A percentile compares a stretch with the other conserved stretches of the same genome.
phyloP scores from a whole-genome alignment of 1,140 invertebrate species.

The Galleria mellonella region DNA sequence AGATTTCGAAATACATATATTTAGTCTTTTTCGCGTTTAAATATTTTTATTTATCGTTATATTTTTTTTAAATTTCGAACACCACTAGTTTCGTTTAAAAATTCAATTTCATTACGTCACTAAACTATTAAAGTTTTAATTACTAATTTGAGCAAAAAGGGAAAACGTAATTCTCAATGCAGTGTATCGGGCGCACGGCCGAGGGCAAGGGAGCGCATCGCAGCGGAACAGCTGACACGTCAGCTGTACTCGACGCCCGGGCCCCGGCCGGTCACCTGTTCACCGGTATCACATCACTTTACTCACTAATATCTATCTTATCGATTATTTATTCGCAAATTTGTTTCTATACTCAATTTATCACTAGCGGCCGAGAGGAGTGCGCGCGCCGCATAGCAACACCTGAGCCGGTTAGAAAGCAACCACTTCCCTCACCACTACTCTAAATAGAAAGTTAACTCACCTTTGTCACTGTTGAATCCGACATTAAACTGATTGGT shows the following conservation, averaged over 20 bases:
- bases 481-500: slow-evolving; percentile 72
- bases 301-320: too few relatives aligned
- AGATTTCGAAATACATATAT: slow-evolving; percentile 9
- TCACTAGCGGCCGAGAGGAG: slow-evolving; percentile 36
- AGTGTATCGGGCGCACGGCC: slow-evolving; percentile 8
- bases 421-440: slow-evolving; percentile 40
- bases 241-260: slow-evolving; percentile 57
- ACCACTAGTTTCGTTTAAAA: too few relatives aligned
- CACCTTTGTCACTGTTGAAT: slow-evolving; percentile 74
- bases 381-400: slow-evolving; percentile 69
- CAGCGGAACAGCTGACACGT: slow-evolving; percentile 82
- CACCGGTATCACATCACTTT: too few relatives aligned
- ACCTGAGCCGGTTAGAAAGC: slow-evolving; percentile 58
- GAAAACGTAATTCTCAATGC: background rate
- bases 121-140: too few relatives aligned
- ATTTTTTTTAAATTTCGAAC: slow-evolving; percentile 8
- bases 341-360: background rate
- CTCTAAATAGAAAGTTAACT: slow-evolving; percentile 63
- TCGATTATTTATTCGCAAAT: too few relatives aligned
- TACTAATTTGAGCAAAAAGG: background rate
- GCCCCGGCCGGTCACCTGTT: background rate
- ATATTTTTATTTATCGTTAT: too few relatives aligned
- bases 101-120: too few relatives aligned
- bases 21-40: too few relatives aligned
- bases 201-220: slow-evolving; percentile 28